Evolutionary conservation across 2,888 invertebrate genomes (phyloP).

Genomic region (Cantharis rustica): DNA sequence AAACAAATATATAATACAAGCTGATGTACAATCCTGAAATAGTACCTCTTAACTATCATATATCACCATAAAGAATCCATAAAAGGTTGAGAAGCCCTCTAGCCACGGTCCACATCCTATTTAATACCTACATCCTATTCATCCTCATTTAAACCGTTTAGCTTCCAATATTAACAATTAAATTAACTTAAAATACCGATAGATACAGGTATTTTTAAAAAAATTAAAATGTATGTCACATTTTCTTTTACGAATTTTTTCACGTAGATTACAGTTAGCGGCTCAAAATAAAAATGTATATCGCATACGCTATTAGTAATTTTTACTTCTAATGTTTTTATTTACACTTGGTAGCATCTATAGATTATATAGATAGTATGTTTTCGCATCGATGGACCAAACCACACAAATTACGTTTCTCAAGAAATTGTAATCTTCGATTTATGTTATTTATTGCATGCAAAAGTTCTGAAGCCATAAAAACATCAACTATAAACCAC

Average conservation of each 20-base stretch:
- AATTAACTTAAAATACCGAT: neutral
- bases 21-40: slow-evolving; percentile 9
- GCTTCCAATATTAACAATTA: neutral
- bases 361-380: slow-evolving; percentile 29
- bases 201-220: neutral
- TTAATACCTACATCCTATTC: slow-evolving; percentile 54
- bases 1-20: slow-evolving; percentile 3
- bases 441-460: slow-evolving; percentile 11
- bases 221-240: neutral
- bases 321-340: slow-evolving; percentile 16
- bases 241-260: neutral
- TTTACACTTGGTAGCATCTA: slow-evolving; percentile 29
- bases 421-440: slow-evolving; percentile 24
- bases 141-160: slow-evolving; percentile 47
- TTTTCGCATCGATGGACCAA: slow-evolving; percentile 33
- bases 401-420: slow-evolving; percentile 29
- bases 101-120: slow-evolving; percentile 52
- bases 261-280: neutral
- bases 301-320: neutral
- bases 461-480: slow-evolving; percentile 19
- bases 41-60: slow-evolving; percentile 26
- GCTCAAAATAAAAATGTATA: neutral
- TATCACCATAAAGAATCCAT: slow-evolving; percentile 44
- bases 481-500: neutral
- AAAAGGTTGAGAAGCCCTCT: slow-evolving; percentile 49